Percentiles rank a stretch among this genome's conserved stretches.
Conservation (phyloP, 64 coral and sea anemone species). For the Pocillopora damicornis region DNA sequence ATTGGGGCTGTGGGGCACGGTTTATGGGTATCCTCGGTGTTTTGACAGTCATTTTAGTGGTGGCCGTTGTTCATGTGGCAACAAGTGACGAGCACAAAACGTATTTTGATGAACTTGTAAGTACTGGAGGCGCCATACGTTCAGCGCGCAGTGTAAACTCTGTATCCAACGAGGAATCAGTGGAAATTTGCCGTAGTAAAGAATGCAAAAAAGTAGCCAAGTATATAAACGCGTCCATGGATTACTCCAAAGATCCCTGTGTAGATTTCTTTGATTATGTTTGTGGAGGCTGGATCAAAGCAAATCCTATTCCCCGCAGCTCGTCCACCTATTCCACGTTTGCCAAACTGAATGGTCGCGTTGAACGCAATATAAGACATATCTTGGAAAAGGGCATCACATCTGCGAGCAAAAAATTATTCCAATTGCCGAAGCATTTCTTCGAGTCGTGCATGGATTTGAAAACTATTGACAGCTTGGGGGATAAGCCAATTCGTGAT, state of each 20-base stretch:
- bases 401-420: constrained; percentile 40
- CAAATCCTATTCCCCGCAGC: constrained; percentile 80
- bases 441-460: constrained; percentile 95
- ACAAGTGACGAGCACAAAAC: constrained; percentile 85
- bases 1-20: constrained; percentile 60
- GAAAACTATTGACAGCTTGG: constrained; percentile 56
- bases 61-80: constrained; percentile 87
- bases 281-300: constrained; percentile 78
- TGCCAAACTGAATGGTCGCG: constrained; percentile 78
- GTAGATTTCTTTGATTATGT: constrained; percentile 82
- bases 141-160: constrained; percentile 50
- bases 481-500: constrained; percentile 56
- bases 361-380: constrained; percentile 66
- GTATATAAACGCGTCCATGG: constrained; percentile 67
- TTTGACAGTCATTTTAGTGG: constrained; percentile 84
- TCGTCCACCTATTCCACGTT: constrained; percentile 93
- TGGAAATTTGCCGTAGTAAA: constrained; percentile 49
- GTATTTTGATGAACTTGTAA: constrained; percentile 93
- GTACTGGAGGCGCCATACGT: constrained; percentile 85
- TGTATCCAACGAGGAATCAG: neutral
- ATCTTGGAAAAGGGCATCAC: constrained; percentile 64
- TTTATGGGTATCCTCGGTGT: constrained; percentile 82
- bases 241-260: constrained; percentile 72
- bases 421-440: constrained; percentile 62
- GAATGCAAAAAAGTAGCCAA: constrained; percentile 70